These are phyloP conservation scores for Pollenia amentaria DNA, from an alignment of 2,888 invertebrate genomes.

Conservation along the genomic window DNA sequence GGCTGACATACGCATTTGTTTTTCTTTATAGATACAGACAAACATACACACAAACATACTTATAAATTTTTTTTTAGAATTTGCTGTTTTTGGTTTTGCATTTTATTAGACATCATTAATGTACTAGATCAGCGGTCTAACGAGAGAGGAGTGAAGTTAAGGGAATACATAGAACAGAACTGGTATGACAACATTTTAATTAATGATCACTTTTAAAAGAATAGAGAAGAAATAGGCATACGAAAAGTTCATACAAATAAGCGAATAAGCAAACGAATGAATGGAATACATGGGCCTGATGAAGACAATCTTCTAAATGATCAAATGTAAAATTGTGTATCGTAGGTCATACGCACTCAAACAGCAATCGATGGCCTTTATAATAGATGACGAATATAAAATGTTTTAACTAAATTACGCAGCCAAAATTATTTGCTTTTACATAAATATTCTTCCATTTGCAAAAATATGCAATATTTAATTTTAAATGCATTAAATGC, in stretches of 20 bases:
- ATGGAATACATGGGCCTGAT: neutral
- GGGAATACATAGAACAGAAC: conserved; percentile 51
- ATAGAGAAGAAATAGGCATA: neutral
- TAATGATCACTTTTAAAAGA: conserved; percentile 65
- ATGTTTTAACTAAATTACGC: conserved; percentile 23
- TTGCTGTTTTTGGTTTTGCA: neutral
- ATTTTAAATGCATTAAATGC: too few relatives aligned
- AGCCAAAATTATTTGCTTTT: conserved; percentile 18
- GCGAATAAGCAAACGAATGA: neutral
- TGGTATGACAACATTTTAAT: conserved; percentile 75
- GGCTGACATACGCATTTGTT: conserved; percentile 50
- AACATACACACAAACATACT: neutral
- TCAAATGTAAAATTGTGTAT: conserved; percentile 67
- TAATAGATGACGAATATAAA: conserved; percentile 19
- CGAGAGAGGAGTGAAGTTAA: conserved; percentile 29
- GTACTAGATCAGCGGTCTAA: conserved; percentile 28
- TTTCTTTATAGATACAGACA: neutral
- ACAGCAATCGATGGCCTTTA: conserved; percentile 14
- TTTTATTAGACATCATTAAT: conserved; percentile 31
- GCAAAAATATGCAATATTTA: too few relatives aligned
- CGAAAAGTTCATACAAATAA: neutral
- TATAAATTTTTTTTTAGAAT: neutral
- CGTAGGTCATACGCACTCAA: conserved; percentile 70
- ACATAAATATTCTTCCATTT: too few relatives aligned
- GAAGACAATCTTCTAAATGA: conserved; percentile 14